phyloP scores from a whole-genome alignment of 1,140 invertebrate genomes.

The Thaumatotibia leucotreta region DNA sequence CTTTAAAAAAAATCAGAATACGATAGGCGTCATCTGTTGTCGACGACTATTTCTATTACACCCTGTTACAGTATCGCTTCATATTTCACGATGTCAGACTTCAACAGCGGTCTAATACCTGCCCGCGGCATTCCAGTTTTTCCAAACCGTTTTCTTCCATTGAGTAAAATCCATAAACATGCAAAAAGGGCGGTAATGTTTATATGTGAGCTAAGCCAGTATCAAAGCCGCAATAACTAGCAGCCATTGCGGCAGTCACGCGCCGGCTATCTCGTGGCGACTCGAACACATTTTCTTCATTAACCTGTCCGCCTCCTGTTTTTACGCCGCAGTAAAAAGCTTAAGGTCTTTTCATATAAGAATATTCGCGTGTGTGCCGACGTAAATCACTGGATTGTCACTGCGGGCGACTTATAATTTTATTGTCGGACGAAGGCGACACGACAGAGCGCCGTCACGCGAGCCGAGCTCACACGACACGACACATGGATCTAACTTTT shows the following conservation, averaged over 20 bases:
- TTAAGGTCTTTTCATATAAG: slow-evolving; percentile 64
- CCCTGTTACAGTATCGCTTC: too few species aligned
- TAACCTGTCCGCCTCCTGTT: slow-evolving; percentile 63
- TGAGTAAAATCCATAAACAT: neutral
- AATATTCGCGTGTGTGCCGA: slow-evolving; percentile 70
- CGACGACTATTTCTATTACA: too few species aligned
- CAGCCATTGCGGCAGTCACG: slow-evolving; percentile 47
- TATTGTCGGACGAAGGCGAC: slow-evolving; percentile 68
- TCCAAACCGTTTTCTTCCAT: neutral
- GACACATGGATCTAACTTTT: slow-evolving; percentile 54
- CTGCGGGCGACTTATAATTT: slow-evolving; percentile 74
- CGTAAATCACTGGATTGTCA: slow-evolving; percentile 76
- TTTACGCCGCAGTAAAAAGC: slow-evolving; percentile 50
- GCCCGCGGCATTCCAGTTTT: neutral
- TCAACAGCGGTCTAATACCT: neutral
- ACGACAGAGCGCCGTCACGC: slow-evolving; percentile 61
- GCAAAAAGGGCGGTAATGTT: neutral
- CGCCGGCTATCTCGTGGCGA: slow-evolving; percentile 45
- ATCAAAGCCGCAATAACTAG: slow-evolving; percentile 39
- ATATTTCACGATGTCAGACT: neutral
- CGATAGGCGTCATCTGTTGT: too few species aligned
- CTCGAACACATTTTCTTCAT: slow-evolving; percentile 66
- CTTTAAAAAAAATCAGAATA: too few species aligned
- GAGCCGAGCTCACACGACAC: slow-evolving; percentile 51
- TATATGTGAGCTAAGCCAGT: slow-evolving; percentile 26